Percentiles rank a stretch among this genome's conserved stretches.
Evolutionary conservation across 2,113 vertebrate genomes (phyloP).

Genomic region (Boleophthalmus pectinirostris): DNA sequence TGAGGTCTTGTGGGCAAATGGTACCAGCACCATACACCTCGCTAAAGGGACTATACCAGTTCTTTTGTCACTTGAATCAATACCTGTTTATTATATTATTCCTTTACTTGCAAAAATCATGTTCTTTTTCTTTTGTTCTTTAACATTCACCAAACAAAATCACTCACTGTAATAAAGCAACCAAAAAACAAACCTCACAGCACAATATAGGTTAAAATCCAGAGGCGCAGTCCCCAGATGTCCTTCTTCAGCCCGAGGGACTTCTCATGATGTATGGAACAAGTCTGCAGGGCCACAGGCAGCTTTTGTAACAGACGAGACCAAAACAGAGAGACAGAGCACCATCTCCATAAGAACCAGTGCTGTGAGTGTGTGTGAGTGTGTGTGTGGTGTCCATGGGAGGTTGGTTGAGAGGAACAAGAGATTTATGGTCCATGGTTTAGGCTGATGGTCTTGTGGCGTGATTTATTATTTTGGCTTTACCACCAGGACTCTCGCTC

Average conservation of each 20-base stretch:
- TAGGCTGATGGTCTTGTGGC: constrained; percentile 45
- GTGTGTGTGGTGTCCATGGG: constrained; percentile 10
- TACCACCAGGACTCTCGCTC: background rate
- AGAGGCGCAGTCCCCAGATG: constrained; percentile 5
- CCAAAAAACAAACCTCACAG: background rate
- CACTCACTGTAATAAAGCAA: background rate
- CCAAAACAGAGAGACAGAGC: constrained; percentile 12
- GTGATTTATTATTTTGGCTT: constrained; percentile 37
- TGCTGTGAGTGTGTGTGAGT: background rate
- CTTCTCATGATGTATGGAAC: constrained; percentile 25
- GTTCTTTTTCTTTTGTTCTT: too few species aligned
- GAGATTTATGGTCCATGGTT: constrained; percentile 47
- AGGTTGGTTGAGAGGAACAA: background rate
- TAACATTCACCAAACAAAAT: too few species aligned
- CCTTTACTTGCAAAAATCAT: too few species aligned
- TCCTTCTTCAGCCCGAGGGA: constrained; percentile 10
- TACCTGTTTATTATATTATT: too few species aligned
- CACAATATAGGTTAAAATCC: background rate
- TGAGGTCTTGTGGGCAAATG: constrained; percentile 44
- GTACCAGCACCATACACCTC: constrained; percentile 39
- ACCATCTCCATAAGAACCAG: constrained; percentile 20
- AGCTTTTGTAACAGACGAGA: constrained; percentile 29
- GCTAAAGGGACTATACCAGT: too few species aligned
- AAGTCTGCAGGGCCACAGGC: constrained; percentile 21
- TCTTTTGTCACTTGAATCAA: too few species aligned